Conservation (phyloP, 2,888 invertebrate species). For the Drosophila rellima region DNA sequence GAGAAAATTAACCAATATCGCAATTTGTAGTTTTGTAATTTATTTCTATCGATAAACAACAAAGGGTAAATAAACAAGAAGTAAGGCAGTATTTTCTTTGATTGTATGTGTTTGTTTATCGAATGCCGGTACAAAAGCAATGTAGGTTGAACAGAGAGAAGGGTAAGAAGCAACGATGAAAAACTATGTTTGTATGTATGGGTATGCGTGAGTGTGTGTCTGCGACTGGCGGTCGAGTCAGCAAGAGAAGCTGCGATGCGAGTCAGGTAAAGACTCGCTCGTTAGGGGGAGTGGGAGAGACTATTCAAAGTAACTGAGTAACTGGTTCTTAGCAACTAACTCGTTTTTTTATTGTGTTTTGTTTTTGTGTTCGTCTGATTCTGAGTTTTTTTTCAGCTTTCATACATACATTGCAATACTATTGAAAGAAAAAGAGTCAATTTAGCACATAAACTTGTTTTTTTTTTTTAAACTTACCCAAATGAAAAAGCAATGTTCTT, state of each 20-base stretch:
- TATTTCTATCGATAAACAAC: conserved; percentile 1
- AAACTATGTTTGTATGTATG: conserved; percentile 3
- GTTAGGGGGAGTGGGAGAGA: conserved; percentile 27
- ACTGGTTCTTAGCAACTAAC: conserved; percentile 75
- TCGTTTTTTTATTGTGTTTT: conserved; percentile 48
- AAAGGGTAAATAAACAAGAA: conserved; percentile 2
- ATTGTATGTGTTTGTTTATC: conserved; percentile 12
- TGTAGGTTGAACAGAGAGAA: neutral
- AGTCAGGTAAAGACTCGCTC: conserved; percentile 52
- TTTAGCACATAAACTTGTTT: conserved; percentile 51
- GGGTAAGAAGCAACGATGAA: conserved; percentile 15
- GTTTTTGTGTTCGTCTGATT: conserved; percentile 34
- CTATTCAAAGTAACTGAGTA: conserved; percentile 30
- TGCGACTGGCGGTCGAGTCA: conserved; percentile 8
- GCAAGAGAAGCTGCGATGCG: conserved; percentile 37
- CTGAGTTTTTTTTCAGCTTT: conserved; percentile 16
- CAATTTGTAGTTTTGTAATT: neutral
- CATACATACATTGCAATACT: conserved; percentile 35
- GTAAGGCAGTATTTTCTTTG: neutral
- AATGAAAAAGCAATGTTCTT: conserved; percentile 32
- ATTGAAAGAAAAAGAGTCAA: conserved; percentile 12
- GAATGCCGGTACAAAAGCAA: conserved; percentile 21
- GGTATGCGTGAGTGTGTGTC: conserved; percentile 11
- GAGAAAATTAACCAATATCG: neutral
- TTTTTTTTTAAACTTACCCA: conserved; percentile 60